These are phyloP conservation scores for Brachypodius melanocephalos DNA, from an alignment of 2,113 vertebrate genomes.

Conservation along the genomic window DNA sequence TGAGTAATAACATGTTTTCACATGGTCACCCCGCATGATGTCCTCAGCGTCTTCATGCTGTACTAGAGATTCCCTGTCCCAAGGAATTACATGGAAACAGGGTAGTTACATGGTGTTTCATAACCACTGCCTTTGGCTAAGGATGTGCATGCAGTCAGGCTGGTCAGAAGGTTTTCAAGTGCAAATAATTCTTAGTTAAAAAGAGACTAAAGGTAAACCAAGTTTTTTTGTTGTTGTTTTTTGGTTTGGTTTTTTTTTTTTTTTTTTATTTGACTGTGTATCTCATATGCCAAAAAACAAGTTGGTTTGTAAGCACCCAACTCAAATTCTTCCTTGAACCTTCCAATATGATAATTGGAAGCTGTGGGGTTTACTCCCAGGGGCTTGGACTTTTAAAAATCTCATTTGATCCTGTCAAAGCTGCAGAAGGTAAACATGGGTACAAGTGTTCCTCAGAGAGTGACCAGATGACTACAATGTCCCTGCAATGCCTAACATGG, in stretches of 20 bases:
- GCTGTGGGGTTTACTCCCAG: neutral
- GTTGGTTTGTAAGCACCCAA: neutral
- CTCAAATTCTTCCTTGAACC: neutral
- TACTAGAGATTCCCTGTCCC: neutral
- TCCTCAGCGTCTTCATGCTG: neutral
- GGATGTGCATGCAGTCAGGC: neutral
- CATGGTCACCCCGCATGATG: neutral
- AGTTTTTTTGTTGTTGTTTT: neutral
- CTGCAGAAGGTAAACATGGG: neutral
- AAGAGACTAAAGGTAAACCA: neutral
- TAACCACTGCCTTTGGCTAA: neutral
- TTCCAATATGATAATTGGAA: neutral
- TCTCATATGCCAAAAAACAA: neutral
- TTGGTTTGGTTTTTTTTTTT: no score
- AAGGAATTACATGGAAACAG: neutral
- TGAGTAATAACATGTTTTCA: conserved; percentile 7
- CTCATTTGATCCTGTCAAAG: neutral
- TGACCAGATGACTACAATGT: rapidly evolving
- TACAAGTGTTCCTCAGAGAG: rapidly evolving
- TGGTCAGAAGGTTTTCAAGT: neutral
- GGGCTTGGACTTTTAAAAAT: neutral
- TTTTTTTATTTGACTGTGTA: neutral
- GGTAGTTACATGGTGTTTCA: neutral
- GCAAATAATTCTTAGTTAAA: neutral
- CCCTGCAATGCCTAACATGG: neutral